Evolutionary conservation across 2,888 invertebrate species (phyloP).

Genomic region (Drosophila melanosoma): DNA sequence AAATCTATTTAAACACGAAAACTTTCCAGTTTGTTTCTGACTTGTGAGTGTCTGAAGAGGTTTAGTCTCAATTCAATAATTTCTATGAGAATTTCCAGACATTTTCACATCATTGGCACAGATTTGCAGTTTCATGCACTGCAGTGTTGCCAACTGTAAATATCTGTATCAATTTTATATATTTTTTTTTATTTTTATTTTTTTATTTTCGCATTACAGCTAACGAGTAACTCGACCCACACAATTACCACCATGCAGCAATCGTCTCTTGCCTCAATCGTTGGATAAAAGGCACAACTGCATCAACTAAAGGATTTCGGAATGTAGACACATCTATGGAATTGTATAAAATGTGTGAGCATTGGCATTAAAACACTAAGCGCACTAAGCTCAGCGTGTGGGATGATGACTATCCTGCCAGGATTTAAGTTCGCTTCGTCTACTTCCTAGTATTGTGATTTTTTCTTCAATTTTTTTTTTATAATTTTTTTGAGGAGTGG

Average conservation of each 20-base stretch:
- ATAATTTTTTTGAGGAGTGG: background rate
- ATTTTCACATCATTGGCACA: constrained; percentile 48
- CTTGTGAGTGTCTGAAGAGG: constrained; percentile 19
- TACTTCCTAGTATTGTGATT: constrained; percentile 9
- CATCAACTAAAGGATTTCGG: constrained; percentile 52
- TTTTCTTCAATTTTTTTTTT: constrained; percentile 6
- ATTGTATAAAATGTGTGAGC: constrained; percentile 70
- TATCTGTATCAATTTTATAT: background rate
- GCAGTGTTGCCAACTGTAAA: constrained; percentile 26
- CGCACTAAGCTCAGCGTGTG: constrained; percentile 50
- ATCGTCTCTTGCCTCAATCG: constrained; percentile 17
- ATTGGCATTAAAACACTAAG: constrained; percentile 76
- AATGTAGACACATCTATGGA: constrained; percentile 57
- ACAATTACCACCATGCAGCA: constrained; percentile 10
- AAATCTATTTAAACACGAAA: constrained; percentile 1
- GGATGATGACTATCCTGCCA: constrained; percentile 26
- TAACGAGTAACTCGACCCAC: constrained; percentile 36
- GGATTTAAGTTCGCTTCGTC: constrained; percentile 42
- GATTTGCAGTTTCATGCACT: constrained; percentile 37
- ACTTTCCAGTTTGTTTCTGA: constrained; percentile 17
- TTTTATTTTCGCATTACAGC: constrained; percentile 14
- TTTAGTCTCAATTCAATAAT: constrained; percentile 5
- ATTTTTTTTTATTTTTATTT: constrained; percentile 5
- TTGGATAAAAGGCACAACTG: constrained; percentile 59
- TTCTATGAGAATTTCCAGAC: constrained; percentile 10